Evolutionary conservation across 2,113 vertebrate genomes (phyloP), one percentile per base, ranked within the genome.

Genomic region (Mirza zaza): DNA sequence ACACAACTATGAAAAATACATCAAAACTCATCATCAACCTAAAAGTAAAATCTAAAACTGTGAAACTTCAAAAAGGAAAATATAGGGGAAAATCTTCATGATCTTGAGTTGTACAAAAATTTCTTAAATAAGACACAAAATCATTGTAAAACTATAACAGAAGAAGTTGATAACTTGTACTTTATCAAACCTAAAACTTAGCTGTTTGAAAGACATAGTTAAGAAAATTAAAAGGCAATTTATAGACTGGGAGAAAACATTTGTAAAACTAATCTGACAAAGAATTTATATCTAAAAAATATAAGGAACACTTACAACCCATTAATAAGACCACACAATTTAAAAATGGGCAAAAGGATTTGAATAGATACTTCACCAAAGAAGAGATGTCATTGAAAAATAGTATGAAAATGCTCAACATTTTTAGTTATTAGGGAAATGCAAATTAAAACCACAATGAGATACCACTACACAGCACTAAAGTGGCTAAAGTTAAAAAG

Each of bases 21-120:
- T 91, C 67, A 57, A 88, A 88, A 48, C 68, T 11, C 14, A n/a
- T 50, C 57, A 61, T 75, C 48, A 12, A 84, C 11, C 57, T 81
- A 84, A 94, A 68, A 81, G 32, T 29, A 70, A 80, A 75, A 96
- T 65, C 6, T 77, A 75, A 94, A 94, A 67, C 73, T 67, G 21
- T 80, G 48, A 92, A 50, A 73, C 23, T 59, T 91, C 39, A 77
- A 32, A 36, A 91, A 91, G 55, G 21, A 91, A 94, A 91, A 84
- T 61, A 57, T 77, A 48, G 15, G 34, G 82, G 34, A 70, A 93
- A 93, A 87, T 76, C 67, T 82, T 76, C 8, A 65, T 87, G 36
- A 91, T 65, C 61, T 91, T 79, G 25, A 83, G 23, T 91, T 95
- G 48, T 76, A 25, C 34, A 67, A 87, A 61, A 29, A 57, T 42